A percentile compares a stretch with the other conserved stretches of the same genome.
These are phyloP conservation scores for Opisthocomus hoazin DNA, from an alignment of 2,113 vertebrate genomes.

Conservation along the genomic window DNA sequence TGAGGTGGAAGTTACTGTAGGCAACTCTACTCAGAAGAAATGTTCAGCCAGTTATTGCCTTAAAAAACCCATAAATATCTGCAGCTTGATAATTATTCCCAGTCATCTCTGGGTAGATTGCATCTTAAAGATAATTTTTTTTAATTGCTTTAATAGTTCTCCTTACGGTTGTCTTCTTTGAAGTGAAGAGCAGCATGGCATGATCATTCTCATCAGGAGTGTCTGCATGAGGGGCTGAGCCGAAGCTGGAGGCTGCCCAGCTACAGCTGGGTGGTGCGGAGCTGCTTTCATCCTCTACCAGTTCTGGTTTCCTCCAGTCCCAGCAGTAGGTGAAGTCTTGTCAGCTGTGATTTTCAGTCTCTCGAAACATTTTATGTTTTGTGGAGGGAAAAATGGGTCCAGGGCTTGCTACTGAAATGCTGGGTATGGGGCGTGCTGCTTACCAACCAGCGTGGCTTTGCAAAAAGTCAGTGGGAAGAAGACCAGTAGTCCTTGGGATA, in stretches of 20 bases:
- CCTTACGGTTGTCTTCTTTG: background rate
- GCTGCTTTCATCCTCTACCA: background rate
- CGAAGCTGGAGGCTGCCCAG: background rate
- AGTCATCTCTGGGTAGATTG: conserved; percentile 2
- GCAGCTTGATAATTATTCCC: background rate
- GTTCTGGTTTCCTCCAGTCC: background rate
- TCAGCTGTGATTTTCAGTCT: background rate
- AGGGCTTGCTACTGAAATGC: background rate
- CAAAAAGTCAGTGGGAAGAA: background rate
- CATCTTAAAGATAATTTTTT: conserved; percentile 33
- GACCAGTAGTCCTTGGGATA: background rate
- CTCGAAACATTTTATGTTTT: background rate
- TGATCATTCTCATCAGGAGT: background rate
- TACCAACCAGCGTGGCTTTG: background rate
- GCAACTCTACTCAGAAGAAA: background rate
- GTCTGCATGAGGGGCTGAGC: background rate
- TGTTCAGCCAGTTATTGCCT: background rate
- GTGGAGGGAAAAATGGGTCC: background rate
- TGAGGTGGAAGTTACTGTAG: background rate
- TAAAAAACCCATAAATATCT: background rate
- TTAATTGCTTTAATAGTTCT: conserved; percentile 35
- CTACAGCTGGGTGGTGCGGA: fast-evolving
- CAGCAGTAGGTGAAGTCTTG: background rate
- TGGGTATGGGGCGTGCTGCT: background rate
- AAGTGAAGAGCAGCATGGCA: background rate